phyloP scores from a whole-genome alignment of 2,888 invertebrate genomes.

The Megalurothrips usitatus region DNA sequence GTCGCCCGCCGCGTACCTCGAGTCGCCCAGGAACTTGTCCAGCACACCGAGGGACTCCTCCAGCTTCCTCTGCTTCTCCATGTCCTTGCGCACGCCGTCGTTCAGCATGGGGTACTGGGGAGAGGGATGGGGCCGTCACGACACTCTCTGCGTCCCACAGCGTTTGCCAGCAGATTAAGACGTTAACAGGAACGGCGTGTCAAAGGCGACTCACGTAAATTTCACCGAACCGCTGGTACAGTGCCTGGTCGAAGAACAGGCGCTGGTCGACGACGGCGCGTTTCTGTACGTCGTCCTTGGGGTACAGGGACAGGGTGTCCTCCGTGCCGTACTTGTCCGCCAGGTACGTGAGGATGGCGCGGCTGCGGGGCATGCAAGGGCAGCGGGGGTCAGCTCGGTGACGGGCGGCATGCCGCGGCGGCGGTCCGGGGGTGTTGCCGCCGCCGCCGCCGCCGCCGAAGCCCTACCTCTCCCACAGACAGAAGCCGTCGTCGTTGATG shows the following conservation, averaged over 20 bases:
- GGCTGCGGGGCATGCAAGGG: too few relatives aligned
- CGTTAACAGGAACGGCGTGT: too few relatives aligned
- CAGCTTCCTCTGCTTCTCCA: conserved; percentile 63
- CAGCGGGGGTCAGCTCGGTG: too few relatives aligned
- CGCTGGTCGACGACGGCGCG: conserved; percentile 73
- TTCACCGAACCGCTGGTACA: conserved; percentile 65
- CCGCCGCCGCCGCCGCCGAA: too few relatives aligned
- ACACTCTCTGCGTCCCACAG: too few relatives aligned
- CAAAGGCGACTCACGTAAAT: conserved; percentile 73
- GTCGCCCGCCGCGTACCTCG: conserved; percentile 68
- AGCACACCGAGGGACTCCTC: conserved; percentile 63
- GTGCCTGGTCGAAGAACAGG: conserved; percentile 72
- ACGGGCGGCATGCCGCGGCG: too few relatives aligned
- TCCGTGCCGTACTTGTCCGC: conserved; percentile 75
- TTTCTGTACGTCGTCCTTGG: conserved; percentile 66
- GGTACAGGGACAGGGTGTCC: conserved; percentile 66
- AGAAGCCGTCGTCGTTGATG: conserved; percentile 74
- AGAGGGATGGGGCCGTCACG: background rate
- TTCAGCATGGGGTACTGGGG: conserved; percentile 59
- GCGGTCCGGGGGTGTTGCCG: too few relatives aligned
- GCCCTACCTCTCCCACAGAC: conserved; percentile 68
- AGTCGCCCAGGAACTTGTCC: conserved; percentile 65
- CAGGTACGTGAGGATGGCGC: conserved; percentile 75
- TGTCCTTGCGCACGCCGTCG: conserved; percentile 57
- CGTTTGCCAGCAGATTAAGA: too few relatives aligned